Percentiles rank a stretch among this genome's conserved stretches.
These are phyloP conservation scores for Siniperca scherzeri DNA, from an alignment of 2,797 vertebrate species.

Conservation along the genomic window DNA sequence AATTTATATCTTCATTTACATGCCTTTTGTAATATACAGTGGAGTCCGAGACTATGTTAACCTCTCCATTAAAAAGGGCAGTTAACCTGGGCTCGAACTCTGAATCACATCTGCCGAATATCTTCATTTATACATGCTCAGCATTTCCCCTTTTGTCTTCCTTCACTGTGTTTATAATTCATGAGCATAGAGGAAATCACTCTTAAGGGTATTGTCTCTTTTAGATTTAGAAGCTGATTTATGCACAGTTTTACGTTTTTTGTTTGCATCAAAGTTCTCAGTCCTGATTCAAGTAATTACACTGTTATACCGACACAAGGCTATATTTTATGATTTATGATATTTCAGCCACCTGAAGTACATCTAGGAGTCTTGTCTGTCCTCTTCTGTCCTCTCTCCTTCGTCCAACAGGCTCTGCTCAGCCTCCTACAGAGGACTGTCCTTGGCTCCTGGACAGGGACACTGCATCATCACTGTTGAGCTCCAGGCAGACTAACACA, in stretches of 20 bases:
- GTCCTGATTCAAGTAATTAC: slow-evolving; percentile 57
- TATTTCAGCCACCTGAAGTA: slow-evolving; percentile 34
- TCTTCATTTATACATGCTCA: slow-evolving; percentile 49
- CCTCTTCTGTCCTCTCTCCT: slow-evolving; percentile 45
- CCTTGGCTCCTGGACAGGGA: slow-evolving; percentile 71
- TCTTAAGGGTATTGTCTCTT: slow-evolving; percentile 45
- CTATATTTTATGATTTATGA: slow-evolving; percentile 38
- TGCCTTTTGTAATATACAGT: slow-evolving; percentile 66
- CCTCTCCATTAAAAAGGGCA: slow-evolving; percentile 58
- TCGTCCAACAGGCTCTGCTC: slow-evolving; percentile 50
- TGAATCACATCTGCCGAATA: slow-evolving; percentile 45
- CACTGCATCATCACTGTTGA: slow-evolving; percentile 68
- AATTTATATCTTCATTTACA: slow-evolving; percentile 75
- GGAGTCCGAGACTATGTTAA: slow-evolving; percentile 48
- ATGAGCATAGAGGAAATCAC: slow-evolving; percentile 52
- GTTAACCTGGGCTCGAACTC: slow-evolving; percentile 47
- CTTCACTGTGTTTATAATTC: slow-evolving; percentile 59
- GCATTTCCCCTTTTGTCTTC: slow-evolving; percentile 39
- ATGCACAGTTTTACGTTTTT: slow-evolving; percentile 35
- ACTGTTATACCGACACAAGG: slow-evolving; percentile 31
- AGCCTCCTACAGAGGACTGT: slow-evolving; percentile 57
- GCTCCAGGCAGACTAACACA: slow-evolving; percentile 53
- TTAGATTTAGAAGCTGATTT: slow-evolving; percentile 51
- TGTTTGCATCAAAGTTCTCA: slow-evolving; percentile 48
- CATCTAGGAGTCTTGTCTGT: slow-evolving; percentile 28